phyloP scores from a whole-genome alignment of 2,888 invertebrate genomes.

The Ophraella communa region DNA sequence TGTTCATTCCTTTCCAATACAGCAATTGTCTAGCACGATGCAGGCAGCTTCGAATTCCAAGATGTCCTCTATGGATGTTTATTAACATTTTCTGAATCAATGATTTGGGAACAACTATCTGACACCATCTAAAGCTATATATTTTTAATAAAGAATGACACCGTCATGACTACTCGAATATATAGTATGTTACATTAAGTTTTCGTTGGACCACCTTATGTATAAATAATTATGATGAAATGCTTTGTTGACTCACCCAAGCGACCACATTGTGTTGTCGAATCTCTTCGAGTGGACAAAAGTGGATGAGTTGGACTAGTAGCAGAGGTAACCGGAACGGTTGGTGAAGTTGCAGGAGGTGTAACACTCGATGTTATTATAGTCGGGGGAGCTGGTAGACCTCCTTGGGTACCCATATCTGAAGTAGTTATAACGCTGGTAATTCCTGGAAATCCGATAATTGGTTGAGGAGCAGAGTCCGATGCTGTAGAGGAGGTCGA shows the following conservation, averaged over 20 bases:
- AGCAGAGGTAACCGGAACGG: conserved; percentile 62
- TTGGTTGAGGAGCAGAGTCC: conserved; percentile 67
- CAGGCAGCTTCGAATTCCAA: too few relatives aligned
- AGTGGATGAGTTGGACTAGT: conserved; percentile 63
- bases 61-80: too few relatives aligned
- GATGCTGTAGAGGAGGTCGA: conserved; percentile 77
- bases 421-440: conserved; percentile 38
- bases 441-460: conserved; percentile 31
- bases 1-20: too few relatives aligned
- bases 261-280: conserved; percentile 82
- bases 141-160: too few relatives aligned
- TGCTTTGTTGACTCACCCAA: conserved; percentile 55
- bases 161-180: too few relatives aligned
- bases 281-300: conserved; percentile 72
- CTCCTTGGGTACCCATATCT: conserved; percentile 69
- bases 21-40: too few relatives aligned
- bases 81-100: too few relatives aligned
- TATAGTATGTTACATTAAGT: too few relatives aligned
- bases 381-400: conserved; percentile 71
- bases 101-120: too few relatives aligned
- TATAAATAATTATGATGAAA: too few relatives aligned
- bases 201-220: too few relatives aligned
- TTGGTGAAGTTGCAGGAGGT: conserved; percentile 82
- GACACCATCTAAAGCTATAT: too few relatives aligned
- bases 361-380: conserved; percentile 85